A percentile compares a stretch with the other conserved stretches of the same genome.
Evolutionary conservation across 2,888 invertebrate genomes (phyloP).

Genomic region (Pandemis cinnamomeana): DNA sequence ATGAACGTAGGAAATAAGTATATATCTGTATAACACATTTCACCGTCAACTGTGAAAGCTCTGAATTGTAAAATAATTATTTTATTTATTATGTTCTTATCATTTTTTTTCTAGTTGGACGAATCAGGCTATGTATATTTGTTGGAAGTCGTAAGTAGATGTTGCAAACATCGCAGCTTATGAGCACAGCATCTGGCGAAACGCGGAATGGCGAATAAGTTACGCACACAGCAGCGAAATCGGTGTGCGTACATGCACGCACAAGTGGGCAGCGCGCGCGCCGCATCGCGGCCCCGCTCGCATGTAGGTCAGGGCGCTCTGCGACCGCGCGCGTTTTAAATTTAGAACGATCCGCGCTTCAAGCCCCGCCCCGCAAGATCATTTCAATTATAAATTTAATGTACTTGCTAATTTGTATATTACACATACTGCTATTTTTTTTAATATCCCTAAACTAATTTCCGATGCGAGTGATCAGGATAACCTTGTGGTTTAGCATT

Average conservation of each 20-base stretch:
- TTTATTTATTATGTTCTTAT: background rate
- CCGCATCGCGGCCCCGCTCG: constrained; percentile 83
- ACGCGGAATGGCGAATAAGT: constrained; percentile 76
- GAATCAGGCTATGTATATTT: constrained; percentile 18
- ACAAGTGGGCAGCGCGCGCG: constrained; percentile 73
- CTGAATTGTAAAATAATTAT: background rate
- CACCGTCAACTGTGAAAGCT: background rate
- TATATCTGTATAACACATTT: background rate
- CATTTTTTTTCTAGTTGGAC: background rate
- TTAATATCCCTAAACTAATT: background rate
- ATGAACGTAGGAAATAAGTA: background rate
- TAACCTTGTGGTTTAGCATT: background rate
- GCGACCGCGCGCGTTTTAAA: constrained; percentile 83
- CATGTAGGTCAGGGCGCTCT: constrained; percentile 84
- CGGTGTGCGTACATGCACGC: constrained; percentile 65
- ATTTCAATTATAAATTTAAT: constrained; percentile 71
- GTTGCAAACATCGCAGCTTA: constrained; percentile 71
- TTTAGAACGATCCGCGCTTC: constrained; percentile 83
- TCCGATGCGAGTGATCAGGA: background rate
- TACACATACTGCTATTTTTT: background rate
- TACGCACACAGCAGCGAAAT: constrained; percentile 71
- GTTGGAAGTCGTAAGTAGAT: constrained; percentile 59
- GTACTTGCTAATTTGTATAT: constrained; percentile 58
- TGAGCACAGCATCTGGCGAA: constrained; percentile 80
- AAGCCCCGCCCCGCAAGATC: constrained; percentile 78